These are phyloP conservation scores for Hippopotamyrus pictus DNA, from an alignment of 2,797 vertebrate genomes.

Conservation along the genomic window DNA sequence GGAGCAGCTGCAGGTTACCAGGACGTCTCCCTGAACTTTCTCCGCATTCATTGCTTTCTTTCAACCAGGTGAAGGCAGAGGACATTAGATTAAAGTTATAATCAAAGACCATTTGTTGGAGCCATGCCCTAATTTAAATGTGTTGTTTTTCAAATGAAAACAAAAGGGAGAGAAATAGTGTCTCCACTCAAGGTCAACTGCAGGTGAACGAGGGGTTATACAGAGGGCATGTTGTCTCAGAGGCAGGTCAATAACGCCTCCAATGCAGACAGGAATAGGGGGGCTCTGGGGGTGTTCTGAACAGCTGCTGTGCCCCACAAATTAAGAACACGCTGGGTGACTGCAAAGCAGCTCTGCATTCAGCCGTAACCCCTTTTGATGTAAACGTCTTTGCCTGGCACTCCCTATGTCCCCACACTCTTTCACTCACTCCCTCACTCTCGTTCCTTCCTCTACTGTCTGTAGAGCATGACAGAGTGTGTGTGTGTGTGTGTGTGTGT, in stretches of 20 bases:
- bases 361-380: constrained; percentile 96
- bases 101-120: constrained; percentile 73
- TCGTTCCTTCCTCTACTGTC: constrained; percentile 31
- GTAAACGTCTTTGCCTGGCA: constrained; percentile 96
- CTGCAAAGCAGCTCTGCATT: constrained; percentile 90
- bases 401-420: constrained; percentile 73
- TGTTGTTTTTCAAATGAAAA: constrained; percentile 52
- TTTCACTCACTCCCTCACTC: constrained; percentile 25
- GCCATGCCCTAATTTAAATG: constrained; percentile 69
- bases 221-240: constrained; percentile 78
- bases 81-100: constrained; percentile 76
- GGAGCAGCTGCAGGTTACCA: constrained; percentile 73
- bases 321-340: constrained; percentile 96
- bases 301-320: constrained; percentile 66
- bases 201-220: constrained; percentile 91
- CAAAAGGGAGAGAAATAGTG: constrained; percentile 20
- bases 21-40: constrained; percentile 59
- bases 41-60: constrained; percentile 47
- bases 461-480: constrained; percentile 48
- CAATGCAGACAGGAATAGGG: constrained; percentile 64
- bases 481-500: constrained; percentile 27
- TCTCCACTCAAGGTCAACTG: constrained; percentile 93
- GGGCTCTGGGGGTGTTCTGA: constrained; percentile 42
- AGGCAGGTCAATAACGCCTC: constrained; percentile 91
- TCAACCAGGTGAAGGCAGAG: constrained; percentile 32